Evolutionary conservation across 2,797 vertebrate genomes (phyloP), one percentile per base, ranked within the genome.

Genomic region (Paedocypris micromegethes): DNA sequence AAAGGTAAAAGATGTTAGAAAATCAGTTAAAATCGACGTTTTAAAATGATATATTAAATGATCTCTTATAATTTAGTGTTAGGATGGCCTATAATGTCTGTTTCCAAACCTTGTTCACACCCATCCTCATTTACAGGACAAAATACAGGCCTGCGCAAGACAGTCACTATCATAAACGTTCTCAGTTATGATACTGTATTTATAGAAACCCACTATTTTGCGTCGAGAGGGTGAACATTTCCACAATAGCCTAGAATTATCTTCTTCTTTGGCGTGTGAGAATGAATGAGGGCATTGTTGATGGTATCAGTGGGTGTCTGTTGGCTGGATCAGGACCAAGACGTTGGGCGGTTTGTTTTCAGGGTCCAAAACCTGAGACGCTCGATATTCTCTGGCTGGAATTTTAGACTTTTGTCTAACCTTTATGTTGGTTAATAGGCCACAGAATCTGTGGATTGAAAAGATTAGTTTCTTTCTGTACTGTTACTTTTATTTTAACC

Each of bases 371-470:
- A 58, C 54, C 44, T 50, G 59, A 70, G 58, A 62, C 52, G 3
- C 39, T 54, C 39, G 38, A 43, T 45, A 38, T 50, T 62, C 67
- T 70, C 4, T 4, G 51, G 39, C n/a, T 55, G 7, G 4, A 48
- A 71, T 69, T 73, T 68, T 62, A 65, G 57, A 66, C 74, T 66
- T 66, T 78, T 73, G 64, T 58, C 56, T 78, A 69, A 78, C 71
- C 66, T 42, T 56, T 47, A 37, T 54, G 70, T n/a, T 56, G 64
- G 52, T 56, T 67, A 64, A 69, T 72, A 40, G 0, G 52, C 37
- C 44, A 1, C 65, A 64, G 43, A 60, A 23, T 23, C 23, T 23
- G 23, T 1, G 23, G 23, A 23, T 23, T 1, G 23, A 23, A 23
- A 23, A 23, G 23, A 23, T 1, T 23, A 23, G 23, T 23, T 23